phyloP scores from a whole-genome alignment of 1,140 invertebrate genomes.

The Meloidogyne chitwoodi region DNA sequence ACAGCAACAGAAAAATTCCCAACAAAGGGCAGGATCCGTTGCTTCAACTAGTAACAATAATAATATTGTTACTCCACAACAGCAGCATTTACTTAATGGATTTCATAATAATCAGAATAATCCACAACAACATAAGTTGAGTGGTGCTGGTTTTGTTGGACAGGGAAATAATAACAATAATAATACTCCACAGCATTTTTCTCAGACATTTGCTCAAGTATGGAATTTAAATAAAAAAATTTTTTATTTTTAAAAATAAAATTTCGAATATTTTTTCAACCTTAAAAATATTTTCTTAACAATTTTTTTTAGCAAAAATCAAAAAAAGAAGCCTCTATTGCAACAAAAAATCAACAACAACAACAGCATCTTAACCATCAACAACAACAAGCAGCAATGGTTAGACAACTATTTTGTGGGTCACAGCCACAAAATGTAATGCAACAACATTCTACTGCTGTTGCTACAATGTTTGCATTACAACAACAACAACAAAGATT shows the following conservation, averaged over 20 bases:
- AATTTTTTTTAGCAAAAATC: neutral
- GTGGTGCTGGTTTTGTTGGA: neutral
- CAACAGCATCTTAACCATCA: neutral
- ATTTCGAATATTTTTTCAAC: neutral
- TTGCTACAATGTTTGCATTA: conserved; percentile 8
- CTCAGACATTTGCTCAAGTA: neutral
- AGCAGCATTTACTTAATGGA: neutral
- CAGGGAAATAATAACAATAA: neutral
- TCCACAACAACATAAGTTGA: neutral
- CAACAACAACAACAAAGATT: neutral
- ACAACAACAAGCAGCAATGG: neutral
- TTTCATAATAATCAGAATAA: neutral
- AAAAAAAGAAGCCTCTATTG: conserved; percentile 9
- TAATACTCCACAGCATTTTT: neutral
- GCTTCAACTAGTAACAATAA: conserved; percentile 12
- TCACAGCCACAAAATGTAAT: neutral
- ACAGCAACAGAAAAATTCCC: conserved; percentile 26
- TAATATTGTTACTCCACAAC: neutral
- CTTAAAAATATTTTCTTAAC: neutral
- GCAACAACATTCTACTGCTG: conserved; percentile 6
- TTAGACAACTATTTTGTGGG: conserved; percentile 6
- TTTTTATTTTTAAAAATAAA: neutral
- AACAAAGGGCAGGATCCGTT: conserved; percentile 14
- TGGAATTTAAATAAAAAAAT: neutral
- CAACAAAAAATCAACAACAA: conserved; percentile 10